Base-by-base conservation (phyloP, 2,888 invertebrate genomes). In the Falcaria lacertinaria region DNA sequence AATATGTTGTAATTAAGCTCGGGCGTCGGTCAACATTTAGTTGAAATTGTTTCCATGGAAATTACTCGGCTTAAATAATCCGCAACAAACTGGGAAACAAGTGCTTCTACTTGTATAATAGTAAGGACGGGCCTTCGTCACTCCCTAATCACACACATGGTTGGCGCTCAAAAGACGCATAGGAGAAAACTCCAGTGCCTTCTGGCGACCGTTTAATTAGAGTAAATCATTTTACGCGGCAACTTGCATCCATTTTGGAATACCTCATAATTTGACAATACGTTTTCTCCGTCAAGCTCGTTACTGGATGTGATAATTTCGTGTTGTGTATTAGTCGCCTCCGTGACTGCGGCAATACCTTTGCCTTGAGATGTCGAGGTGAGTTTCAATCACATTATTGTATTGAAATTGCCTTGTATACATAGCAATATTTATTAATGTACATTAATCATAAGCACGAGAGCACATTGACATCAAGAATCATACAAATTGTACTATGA, bases 101-200 rank as follows among this genome's bases (percentile, higher is more conserved):
- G 50, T 50, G 50, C 42, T 37, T 39, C 50, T 39, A 34, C 45
- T 35, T 32, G 46, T 40, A 33, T 40, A 40, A 40, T 48, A 47
- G 51, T 39, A 45, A 45, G 45, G 54, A 60, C 57, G n/a, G 57
- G 64, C 62, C 67, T 67, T 67, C 69, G 64, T 74, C 72, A 65
- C 66, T 50, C 68, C 65, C 69, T 73, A 79, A 85, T 85, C 78
- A 81, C 75, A 79, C 77, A 80, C 78, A 77, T 69, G 65, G 77
- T 66, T 82, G 71, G 50, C 54, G 75, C 65, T 73, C 74, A 73
- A 76, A 82, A 77, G 63, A 54, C 57, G 41, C 54, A 52, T 52
- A 46, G 58, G 54, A 67, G 63, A 70, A 75, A 79, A 77, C 69
- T 74, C 56, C 50, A 55, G 56, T 48, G 54, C 57, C 54, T 55